Evolutionary conservation across 2,888 invertebrate species (phyloP), one percentile per base, ranked within the genome.

Genomic region (Dexiosoma caninum): DNA sequence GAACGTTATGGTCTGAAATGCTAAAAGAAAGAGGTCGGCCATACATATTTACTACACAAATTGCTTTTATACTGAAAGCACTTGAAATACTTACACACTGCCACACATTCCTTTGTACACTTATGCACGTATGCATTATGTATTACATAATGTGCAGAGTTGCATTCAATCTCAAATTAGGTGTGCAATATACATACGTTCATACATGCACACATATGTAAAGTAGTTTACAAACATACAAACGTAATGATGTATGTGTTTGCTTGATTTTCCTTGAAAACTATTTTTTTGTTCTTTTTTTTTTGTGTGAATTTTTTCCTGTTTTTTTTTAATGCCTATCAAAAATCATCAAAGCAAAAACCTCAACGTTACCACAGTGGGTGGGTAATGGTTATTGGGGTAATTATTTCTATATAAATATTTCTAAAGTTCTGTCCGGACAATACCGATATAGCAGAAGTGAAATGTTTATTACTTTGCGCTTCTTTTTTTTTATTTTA

Each of bases 241-340:
- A 1, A 51, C 40, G 46, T 64, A 23, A 37, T 77, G 21, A n/a
- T n/a, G 30, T 72, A 21, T 74, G 55, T 66, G 49, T 74, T 72
- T 67, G 67, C 40, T 70, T 70, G 70, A 71, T 66, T 71, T 72
- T 76, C 60, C 60, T 42, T 70, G 32, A 27, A 67, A 59, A 53
- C 2, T 9, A 42, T 69, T 60, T 53, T 53, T 2, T 10, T 62
- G 16, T 19, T 51, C 7, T 27, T 53, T 44, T n/a, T 62, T 35
- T 19, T 46, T 19, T 35, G 35, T n/a, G n/a, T n/a, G 42, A 16
- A 42, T 16, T 16, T 42, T 16, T 27, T 27, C 4, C 27, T 5
- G 3, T 27, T 27, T 27, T 5, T 6, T 27, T 27, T 27, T 27
- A 27, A 3, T 27, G 3, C 27, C 6, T 27, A 27, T 27, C 6